Evolutionary conservation across 1,140 invertebrate species (phyloP), one percentile per base, ranked within the genome.

Genomic region (Tachypleus tridentatus): DNA sequence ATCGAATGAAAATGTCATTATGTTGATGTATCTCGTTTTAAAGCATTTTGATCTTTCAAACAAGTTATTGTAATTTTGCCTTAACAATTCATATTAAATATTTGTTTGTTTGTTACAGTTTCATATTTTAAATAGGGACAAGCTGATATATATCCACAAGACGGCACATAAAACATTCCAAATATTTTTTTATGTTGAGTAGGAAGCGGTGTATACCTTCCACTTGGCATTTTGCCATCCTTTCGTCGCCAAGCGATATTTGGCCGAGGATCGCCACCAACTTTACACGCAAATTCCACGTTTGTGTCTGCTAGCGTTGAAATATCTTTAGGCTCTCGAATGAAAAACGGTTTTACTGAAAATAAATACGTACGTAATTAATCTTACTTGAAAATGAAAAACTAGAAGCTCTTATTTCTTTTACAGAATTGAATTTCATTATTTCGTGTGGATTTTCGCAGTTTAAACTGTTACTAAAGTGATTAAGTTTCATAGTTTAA

Each of bases 231-330:
- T 73, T 87, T 86, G 8, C 86, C 87, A 69, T 89, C 88, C 74
- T 93, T 87, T 73, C 91, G 86, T 60, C 87, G 84, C 94, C 94
- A 95, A 58, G 93, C 82, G 9, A 96, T 86, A 69, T 89, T 85
- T 0, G 92, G 91, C 49, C 81, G 80, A 29, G 93, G 93, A 77
- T 94, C 91, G 5, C 94, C 95, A 62, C 88, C 88, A 0, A 93
- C 91, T 62, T 85, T 83, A 75, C 95, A 98, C 59, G 88, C 86
- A 74, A 98, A 92, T 67, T 88, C 85, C 0, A 91, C 88, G n/a
- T 72, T 60, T 73, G 88, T 84, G 7, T 89, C 89, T 64, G 86
- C 82, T 64, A 91, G 80, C 57, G 88, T 85, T 9, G 87, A 90
- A 69, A 88, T 82, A 76, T 96, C 91, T 64, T 86, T 82, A 8